Conservation (phyloP, 2,888 invertebrate genomes). For the Hirtodrosophila trivittata region DNA sequence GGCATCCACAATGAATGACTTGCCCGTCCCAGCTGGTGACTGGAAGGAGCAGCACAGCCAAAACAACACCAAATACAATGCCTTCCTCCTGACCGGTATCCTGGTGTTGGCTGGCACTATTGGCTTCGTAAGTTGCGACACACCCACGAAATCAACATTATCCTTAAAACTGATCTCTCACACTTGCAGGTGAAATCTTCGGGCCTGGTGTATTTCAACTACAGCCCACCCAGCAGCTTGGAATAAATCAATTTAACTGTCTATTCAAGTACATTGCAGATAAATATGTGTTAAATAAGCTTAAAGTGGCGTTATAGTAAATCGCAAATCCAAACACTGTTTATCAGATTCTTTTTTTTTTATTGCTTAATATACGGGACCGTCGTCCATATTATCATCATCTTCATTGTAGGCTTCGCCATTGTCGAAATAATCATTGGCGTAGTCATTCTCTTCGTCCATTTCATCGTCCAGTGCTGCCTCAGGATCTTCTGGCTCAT, state of each 20-base stretch:
- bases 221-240: constrained; percentile 86
- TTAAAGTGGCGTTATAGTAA: constrained; percentile 67
- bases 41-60: constrained; percentile 89
- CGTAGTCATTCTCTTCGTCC: constrained; percentile 95
- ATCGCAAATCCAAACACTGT: constrained; percentile 53
- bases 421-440: constrained; percentile 94
- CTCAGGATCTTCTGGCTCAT: constrained; percentile 74
- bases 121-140: constrained; percentile 73
- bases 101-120: constrained; percentile 83
- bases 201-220: constrained; percentile 87
- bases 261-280: constrained; percentile 45
- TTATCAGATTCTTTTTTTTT: constrained; percentile 29
- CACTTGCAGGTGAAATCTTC: constrained; percentile 86
- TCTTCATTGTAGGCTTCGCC: constrained; percentile 94
- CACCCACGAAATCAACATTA: not conserved
- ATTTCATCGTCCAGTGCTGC: constrained; percentile 89
- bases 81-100: constrained; percentile 87
- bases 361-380: constrained; percentile 87
- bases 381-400: constrained; percentile 93
- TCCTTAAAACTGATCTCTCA: not conserved
- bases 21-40: constrained; percentile 90
- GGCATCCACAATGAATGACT: constrained; percentile 88
- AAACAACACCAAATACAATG: constrained; percentile 88
- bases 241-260: constrained; percentile 83
- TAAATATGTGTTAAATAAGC: constrained; percentile 68